Percentiles rank a stretch among this genome's conserved stretches.
Evolutionary conservation across 2,888 invertebrate genomes (phyloP).

Genomic region (Caenorhabditis uteleia): DNA sequence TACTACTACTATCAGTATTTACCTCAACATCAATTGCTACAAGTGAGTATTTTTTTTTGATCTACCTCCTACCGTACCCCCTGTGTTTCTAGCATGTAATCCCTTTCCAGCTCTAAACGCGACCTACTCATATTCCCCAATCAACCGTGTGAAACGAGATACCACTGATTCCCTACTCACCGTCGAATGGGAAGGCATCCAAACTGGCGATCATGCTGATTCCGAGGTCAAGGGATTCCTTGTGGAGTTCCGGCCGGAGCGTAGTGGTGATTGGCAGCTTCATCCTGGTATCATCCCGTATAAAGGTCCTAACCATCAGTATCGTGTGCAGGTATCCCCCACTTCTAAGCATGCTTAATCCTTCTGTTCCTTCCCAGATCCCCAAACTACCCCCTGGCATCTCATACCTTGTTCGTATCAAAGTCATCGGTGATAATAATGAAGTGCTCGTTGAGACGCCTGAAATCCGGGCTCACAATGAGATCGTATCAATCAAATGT

Average conservation of each 20-base stretch:
- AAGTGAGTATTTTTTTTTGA: slow-evolving; percentile 21
- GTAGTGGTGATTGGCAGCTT: slow-evolving; percentile 65
- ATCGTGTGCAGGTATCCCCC: too few species aligned
- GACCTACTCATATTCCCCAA: too few species aligned
- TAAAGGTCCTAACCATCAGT: slow-evolving; percentile 69
- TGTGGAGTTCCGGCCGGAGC: slow-evolving; percentile 69
- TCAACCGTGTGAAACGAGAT: slow-evolving; percentile 48
- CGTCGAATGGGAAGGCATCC: slow-evolving; percentile 70
- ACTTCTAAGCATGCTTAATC: too few species aligned
- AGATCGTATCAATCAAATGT: slow-evolving; percentile 68
- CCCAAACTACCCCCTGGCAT: slow-evolving; percentile 68
- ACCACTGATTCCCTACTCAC: slow-evolving; percentile 65
- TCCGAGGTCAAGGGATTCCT: slow-evolving; percentile 68
- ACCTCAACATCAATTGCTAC: slow-evolving; percentile 13
- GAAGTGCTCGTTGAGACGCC: slow-evolving; percentile 69
- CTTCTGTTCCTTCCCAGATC: too few species aligned
- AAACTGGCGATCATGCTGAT: slow-evolving; percentile 67
- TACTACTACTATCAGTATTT: slow-evolving; percentile 23
- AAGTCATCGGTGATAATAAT: slow-evolving; percentile 66
- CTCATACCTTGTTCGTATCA: slow-evolving; percentile 69
- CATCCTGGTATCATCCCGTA: slow-evolving; percentile 70
- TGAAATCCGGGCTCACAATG: slow-evolving; percentile 69
- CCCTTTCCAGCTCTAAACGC: too few species aligned
- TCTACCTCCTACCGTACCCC: neutral
- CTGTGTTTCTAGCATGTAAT: neutral